phyloP scores from a whole-genome alignment of 2,797 vertebrate species.

The Cyprinodon diabolis region DNA sequence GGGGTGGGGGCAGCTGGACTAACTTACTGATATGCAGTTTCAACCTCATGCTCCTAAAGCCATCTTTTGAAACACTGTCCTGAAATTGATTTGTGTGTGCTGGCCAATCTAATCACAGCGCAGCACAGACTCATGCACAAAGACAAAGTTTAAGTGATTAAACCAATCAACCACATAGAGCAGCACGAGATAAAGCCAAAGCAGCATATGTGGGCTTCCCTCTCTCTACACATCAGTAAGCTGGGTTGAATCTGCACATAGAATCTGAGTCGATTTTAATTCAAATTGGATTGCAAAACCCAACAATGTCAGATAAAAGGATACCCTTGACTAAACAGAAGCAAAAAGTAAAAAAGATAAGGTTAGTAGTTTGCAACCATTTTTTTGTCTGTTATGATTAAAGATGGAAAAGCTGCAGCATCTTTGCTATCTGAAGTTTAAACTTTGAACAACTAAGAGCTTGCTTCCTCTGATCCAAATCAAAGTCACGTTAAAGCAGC shows the following conservation, averaged over 20 bases:
- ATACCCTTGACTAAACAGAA: constrained; percentile 9
- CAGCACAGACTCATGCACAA: constrained; percentile 29
- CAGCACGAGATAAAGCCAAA: constrained; percentile 32
- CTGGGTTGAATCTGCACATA: constrained; percentile 19
- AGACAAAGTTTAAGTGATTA: constrained; percentile 39
- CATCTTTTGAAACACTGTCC: constrained; percentile 35
- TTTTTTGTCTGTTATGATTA: constrained; percentile 58
- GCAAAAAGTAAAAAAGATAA: constrained; percentile 6
- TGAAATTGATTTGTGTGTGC: constrained; percentile 50
- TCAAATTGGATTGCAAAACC: constrained; percentile 1
- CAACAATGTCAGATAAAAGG: background rate
- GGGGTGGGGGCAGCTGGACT: constrained; percentile 19
- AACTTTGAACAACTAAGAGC: background rate
- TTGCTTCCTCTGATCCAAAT: constrained; percentile 4
- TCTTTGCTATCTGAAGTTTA: constrained; percentile 18
- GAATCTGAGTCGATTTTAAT: constrained; percentile 15
- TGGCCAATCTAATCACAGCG: constrained; percentile 63
- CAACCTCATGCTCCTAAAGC: constrained; percentile 24
- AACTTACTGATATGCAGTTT: constrained; percentile 13
- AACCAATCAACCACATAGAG: constrained; percentile 56
- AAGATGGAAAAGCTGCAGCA: constrained; percentile 47
- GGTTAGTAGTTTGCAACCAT: background rate
- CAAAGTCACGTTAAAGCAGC: constrained; percentile 15
- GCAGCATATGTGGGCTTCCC: constrained; percentile 1
- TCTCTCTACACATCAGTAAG: constrained; percentile 5